Conservation (phyloP, 2,888 invertebrate genomes). For the Dermolepida albohirtum region DNA sequence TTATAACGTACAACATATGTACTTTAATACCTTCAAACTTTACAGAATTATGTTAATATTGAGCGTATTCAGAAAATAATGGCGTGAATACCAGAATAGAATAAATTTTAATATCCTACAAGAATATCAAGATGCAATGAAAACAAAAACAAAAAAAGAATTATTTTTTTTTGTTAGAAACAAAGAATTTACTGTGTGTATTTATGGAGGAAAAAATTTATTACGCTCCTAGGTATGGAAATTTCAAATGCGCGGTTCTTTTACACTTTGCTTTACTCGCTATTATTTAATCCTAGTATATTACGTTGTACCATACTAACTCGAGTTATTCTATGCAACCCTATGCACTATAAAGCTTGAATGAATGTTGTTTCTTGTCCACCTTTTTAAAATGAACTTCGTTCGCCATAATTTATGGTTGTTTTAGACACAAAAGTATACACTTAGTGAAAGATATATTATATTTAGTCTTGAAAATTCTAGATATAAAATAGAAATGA, state of each 20-base stretch:
- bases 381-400: neutral
- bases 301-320: conserved; percentile 6
- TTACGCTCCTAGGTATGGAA: conserved; percentile 2
- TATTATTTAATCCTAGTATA: conserved; percentile 11
- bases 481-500: too few species aligned
- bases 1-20: too few species aligned
- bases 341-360: neutral
- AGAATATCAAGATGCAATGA: neutral
- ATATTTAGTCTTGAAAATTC: too few species aligned
- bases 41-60: too few species aligned
- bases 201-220: conserved; percentile 14
- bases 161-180: conserved; percentile 13
- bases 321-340: conserved; percentile 1
- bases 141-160: conserved; percentile 5
- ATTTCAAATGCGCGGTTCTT: conserved; percentile 11
- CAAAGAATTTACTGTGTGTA: neutral
- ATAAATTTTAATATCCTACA: too few species aligned
- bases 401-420: neutral
- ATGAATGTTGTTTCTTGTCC: conserved; percentile 11
- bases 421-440: neutral
- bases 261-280: conserved; percentile 15
- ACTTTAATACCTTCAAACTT: too few species aligned
- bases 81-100: too few species aligned
- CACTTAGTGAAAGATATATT: neutral
- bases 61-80: too few species aligned